phyloP scores from a whole-genome alignment of 2,113 vertebrate species.

The Okapia johnstoni region DNA sequence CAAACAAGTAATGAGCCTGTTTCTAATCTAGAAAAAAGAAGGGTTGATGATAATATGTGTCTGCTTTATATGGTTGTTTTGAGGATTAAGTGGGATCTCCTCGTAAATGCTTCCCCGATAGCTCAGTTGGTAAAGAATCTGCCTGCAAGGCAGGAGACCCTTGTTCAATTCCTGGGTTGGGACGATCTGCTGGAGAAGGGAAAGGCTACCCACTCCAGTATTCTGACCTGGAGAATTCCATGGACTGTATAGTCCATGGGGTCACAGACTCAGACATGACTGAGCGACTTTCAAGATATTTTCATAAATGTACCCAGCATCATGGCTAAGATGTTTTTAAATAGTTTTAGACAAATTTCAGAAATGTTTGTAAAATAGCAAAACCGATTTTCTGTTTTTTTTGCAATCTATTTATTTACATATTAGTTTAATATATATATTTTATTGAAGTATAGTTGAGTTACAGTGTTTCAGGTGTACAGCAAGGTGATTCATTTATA shows the following conservation, averaged over 20 bases:
- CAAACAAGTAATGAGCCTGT: neutral
- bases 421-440: too few relatives aligned
- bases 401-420: too few relatives aligned
- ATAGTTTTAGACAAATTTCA: constrained; percentile 22
- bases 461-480: too few relatives aligned
- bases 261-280: neutral
- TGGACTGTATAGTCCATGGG: neutral
- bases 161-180: neutral
- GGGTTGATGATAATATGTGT: neutral
- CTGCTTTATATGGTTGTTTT: neutral
- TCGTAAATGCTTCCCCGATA: neutral
- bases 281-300: too few relatives aligned
- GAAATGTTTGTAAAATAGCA: neutral
- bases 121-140: neutral
- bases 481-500: too few relatives aligned
- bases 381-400: neutral
- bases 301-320: neutral
- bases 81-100: neutral
- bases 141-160: neutral
- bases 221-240: neutral
- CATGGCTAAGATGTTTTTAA: neutral
- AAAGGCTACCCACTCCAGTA: neutral
- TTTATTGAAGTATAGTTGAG: too few relatives aligned
- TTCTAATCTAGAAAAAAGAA: neutral
- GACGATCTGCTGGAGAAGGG: neutral